Conservation (phyloP, 2,888 invertebrate species). For the Nomada goodeniana region DNA sequence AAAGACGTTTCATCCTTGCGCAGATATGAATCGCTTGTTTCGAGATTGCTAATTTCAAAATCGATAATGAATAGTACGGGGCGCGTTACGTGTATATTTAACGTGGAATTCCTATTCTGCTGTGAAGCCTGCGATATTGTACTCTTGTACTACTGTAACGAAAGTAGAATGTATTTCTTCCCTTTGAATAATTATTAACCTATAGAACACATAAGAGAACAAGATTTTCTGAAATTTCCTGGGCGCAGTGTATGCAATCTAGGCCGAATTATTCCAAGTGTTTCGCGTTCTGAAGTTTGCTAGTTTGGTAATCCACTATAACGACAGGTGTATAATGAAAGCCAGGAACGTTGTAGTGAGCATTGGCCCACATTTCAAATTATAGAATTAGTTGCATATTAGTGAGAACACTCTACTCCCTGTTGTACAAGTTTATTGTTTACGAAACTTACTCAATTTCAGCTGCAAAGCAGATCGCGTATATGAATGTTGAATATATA, state of each 20-base stretch:
- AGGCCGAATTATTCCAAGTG: neutral
- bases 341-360: too few relatives aligned
- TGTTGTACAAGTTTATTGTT: too few relatives aligned
- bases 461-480: constrained; percentile 13
- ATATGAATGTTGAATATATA: constrained; percentile 14
- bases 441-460: too few relatives aligned
- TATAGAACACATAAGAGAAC: neutral
- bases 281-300: neutral
- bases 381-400: too few relatives aligned
- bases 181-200: neutral
- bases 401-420: too few relatives aligned
- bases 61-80: neutral
- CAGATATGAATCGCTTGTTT: neutral
- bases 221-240: neutral
- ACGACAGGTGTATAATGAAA: neutral
- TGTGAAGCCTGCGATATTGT: neutral
- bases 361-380: too few relatives aligned
- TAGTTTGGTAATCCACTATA: neutral
- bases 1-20: neutral
- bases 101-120: neutral
- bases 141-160: neutral
- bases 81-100: neutral
- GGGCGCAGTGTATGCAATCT: neutral
- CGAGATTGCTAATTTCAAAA: constrained; percentile 13
- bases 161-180: neutral